Evolutionary conservation across 1,140 invertebrate species (phyloP).

Genomic region (Bradynema listronoti): DNA sequence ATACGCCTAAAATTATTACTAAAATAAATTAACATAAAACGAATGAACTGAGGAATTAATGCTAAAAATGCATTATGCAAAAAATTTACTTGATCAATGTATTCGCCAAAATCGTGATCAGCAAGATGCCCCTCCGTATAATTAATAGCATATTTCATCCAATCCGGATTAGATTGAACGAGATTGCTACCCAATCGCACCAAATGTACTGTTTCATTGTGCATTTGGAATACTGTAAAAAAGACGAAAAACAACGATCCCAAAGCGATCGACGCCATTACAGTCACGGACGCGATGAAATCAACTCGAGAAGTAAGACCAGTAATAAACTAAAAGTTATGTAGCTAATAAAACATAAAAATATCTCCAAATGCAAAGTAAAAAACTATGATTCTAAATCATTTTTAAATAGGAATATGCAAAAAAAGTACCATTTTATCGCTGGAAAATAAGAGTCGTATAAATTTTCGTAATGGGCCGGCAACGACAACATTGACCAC

Average conservation of each 20-base stretch:
- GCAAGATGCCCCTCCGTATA: conserved; percentile 51
- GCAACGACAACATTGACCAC: conserved; percentile 61
- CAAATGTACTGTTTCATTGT: conserved; percentile 86
- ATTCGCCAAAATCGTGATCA: conserved; percentile 54
- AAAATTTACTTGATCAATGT: conserved; percentile 50
- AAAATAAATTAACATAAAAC: too few relatives aligned
- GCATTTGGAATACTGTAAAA: conserved; percentile 67
- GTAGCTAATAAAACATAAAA: neutral
- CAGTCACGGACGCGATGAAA: conserved; percentile 61
- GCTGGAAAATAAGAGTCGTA: conserved; percentile 63
- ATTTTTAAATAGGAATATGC: neutral
- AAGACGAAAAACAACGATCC: conserved; percentile 60
- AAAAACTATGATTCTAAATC: neutral
- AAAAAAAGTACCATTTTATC: conserved; percentile 62
- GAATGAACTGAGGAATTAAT: neutral
- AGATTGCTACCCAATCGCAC: conserved; percentile 79
- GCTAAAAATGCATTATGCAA: neutral
- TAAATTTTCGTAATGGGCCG: conserved; percentile 61
- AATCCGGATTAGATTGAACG: conserved; percentile 61
- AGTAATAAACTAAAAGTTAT: conserved; percentile 58
- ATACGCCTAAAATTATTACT: conserved; percentile 45
- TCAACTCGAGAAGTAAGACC: conserved; percentile 60
- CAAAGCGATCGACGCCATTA: conserved; percentile 61
- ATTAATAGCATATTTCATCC: conserved; percentile 48
- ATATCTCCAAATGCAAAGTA: neutral